Evolutionary conservation across 2,888 invertebrate genomes (phyloP).

Genomic region (Apamea crenata): DNA sequence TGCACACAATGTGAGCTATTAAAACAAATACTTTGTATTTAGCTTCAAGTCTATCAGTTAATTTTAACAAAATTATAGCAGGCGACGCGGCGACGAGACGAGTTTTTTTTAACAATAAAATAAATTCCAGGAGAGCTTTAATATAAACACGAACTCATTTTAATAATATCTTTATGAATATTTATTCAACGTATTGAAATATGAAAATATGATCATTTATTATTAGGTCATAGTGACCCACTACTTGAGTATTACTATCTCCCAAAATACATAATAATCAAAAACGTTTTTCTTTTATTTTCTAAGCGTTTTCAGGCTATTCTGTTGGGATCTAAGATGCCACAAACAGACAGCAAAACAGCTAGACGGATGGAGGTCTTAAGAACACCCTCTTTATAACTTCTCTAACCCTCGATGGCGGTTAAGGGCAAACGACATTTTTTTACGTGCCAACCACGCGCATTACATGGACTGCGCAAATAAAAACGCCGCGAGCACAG

Average conservation of each 20-base stretch:
- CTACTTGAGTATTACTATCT: too few relatives aligned
- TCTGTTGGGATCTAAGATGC: not conserved
- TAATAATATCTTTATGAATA: not conserved
- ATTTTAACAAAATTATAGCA: not conserved
- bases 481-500: too few relatives aligned
- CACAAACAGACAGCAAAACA: not conserved
- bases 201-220: not conserved
- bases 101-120: not conserved
- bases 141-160: not conserved
- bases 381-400: not conserved
- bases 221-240: not conserved
- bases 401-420: too few relatives aligned
- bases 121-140: not conserved
- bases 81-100: not conserved
- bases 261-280: not conserved
- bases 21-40: conserved; percentile 19
- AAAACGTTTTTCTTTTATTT: not conserved
- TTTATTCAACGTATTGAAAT: not conserved
- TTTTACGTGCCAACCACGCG: too few relatives aligned
- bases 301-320: not conserved
- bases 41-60: not conserved
- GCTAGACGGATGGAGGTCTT: not conserved
- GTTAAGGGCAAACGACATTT: too few relatives aligned
- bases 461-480: too few relatives aligned
- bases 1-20: not conserved